A percentile compares a stretch with the other conserved stretches of the same genome.
Evolutionary conservation across 2,888 invertebrate genomes (phyloP).

Genomic region (Diarsia rubi): DNA sequence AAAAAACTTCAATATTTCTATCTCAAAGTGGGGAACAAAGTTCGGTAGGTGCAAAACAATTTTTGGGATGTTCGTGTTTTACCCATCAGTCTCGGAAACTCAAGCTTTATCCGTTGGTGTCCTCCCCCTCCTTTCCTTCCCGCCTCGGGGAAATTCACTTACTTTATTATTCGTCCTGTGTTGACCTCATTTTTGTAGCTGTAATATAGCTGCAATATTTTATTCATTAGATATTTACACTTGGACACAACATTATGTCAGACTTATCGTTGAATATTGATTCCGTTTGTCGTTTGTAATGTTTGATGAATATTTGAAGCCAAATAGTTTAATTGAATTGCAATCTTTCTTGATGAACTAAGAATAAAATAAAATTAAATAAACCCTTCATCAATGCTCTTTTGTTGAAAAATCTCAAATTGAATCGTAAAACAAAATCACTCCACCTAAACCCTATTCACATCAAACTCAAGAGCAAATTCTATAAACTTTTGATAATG

Average conservation of each 20-base stretch:
- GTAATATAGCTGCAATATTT: slow-evolving; percentile 63
- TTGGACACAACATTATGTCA: slow-evolving; percentile 61
- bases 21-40: slow-evolving; percentile 62
- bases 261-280: slow-evolving; percentile 40
- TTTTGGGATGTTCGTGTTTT: slow-evolving; percentile 65
- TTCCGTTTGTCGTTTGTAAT: slow-evolving; percentile 23
- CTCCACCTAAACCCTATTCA: slow-evolving; percentile 23
- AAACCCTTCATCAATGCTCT: neutral
- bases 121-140: neutral
- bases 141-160: slow-evolving; percentile 57
- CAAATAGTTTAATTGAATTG: neutral
- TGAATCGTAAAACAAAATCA: slow-evolving; percentile 7
- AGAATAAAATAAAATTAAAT: neutral
- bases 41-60: slow-evolving; percentile 66
- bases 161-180: slow-evolving; percentile 67
- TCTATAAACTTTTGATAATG: slow-evolving; percentile 49
- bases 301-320: slow-evolving; percentile 16
- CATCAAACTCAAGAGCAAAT: slow-evolving; percentile 24
- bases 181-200: slow-evolving; percentile 68
- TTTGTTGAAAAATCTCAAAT: slow-evolving; percentile 13
- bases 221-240: slow-evolving; percentile 66
- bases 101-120: slow-evolving; percentile 56
- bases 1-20: slow-evolving; percentile 64
- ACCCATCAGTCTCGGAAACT: slow-evolving; percentile 62
- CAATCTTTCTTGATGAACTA: neutral